Percentiles rank a stretch among this genome's conserved stretches.
phyloP scores from a whole-genome alignment of 2,797 vertebrate genomes.

The Phoeniculus purpureus region DNA sequence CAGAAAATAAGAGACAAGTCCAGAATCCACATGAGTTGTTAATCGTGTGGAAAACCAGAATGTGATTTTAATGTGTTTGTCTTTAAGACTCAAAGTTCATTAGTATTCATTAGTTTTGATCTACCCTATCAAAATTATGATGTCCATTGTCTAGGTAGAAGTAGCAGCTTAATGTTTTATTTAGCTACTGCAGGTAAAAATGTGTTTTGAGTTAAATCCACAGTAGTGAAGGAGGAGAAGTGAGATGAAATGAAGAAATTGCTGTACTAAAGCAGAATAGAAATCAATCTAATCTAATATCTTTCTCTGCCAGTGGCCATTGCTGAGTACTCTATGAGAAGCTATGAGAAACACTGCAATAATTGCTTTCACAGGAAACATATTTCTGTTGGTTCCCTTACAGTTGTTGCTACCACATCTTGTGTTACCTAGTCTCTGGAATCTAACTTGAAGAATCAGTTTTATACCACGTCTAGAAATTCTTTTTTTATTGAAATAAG shows the following conservation, averaged over 20 bases:
- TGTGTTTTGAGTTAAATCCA: neutral
- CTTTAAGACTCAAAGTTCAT: neutral
- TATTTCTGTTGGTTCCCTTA: neutral
- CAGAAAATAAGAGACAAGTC: neutral
- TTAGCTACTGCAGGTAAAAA: neutral
- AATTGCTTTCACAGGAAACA: conserved; percentile 46
- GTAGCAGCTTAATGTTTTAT: neutral
- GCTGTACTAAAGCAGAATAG: neutral
- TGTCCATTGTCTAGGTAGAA: neutral
- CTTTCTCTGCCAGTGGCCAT: conserved; percentile 19
- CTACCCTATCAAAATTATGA: neutral
- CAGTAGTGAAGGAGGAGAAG: neutral
- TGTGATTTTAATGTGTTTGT: neutral
- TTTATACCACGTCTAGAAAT: neutral
- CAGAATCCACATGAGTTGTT: neutral
- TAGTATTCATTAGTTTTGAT: no score
- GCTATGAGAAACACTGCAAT: conserved; percentile 10
- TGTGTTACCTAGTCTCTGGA: neutral
- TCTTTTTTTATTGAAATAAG: neutral
- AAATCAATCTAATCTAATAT: conserved; percentile 52
- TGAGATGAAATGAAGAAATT: conserved; percentile 1
- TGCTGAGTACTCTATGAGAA: neutral
- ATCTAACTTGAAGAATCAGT: neutral
- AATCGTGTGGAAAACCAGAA: neutral
- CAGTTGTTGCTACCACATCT: neutral